Conservation (phyloP, 2,797 vertebrate species). For the Cephalopachus bancanus region DNA sequence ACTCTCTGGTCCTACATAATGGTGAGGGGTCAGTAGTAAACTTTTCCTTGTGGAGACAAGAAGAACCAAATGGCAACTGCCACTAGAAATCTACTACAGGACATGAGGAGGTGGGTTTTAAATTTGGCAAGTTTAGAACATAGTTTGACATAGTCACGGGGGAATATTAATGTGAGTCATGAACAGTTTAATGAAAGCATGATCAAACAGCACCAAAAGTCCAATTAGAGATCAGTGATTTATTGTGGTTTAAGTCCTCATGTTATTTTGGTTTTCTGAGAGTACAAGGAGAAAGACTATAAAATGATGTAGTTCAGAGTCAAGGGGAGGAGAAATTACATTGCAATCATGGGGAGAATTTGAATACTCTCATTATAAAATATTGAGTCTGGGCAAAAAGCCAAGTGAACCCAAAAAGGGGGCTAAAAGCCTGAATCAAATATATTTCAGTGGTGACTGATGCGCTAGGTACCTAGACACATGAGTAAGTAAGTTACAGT, state of each 20-base stretch:
- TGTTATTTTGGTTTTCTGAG: neutral
- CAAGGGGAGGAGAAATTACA: neutral
- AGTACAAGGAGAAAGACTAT: neutral
- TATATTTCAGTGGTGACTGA: neutral
- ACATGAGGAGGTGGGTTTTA: neutral
- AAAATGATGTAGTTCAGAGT: neutral
- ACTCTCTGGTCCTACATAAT: neutral
- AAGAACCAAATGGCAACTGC: neutral
- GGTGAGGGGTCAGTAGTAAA: neutral
- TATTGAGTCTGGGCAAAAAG: slow-evolving; percentile 3
- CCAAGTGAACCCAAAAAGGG: neutral
- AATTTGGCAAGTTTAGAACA: neutral
- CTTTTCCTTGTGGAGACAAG: neutral
- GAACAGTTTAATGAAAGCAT: neutral
- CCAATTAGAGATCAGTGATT: neutral
- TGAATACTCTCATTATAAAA: slow-evolving; percentile 33
- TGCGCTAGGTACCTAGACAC: neutral
- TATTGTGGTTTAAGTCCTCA: neutral
- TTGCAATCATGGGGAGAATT: neutral
- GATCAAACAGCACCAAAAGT: neutral
- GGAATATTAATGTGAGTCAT: neutral
- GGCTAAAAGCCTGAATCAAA: neutral
- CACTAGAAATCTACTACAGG: neutral
- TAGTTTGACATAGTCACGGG: neutral
- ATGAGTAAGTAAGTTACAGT: neutral